Evolutionary conservation across 1,140 invertebrate species (phyloP), one percentile per base, ranked within the genome.

Genomic region (Trichomalopsis sarcophagae): DNA sequence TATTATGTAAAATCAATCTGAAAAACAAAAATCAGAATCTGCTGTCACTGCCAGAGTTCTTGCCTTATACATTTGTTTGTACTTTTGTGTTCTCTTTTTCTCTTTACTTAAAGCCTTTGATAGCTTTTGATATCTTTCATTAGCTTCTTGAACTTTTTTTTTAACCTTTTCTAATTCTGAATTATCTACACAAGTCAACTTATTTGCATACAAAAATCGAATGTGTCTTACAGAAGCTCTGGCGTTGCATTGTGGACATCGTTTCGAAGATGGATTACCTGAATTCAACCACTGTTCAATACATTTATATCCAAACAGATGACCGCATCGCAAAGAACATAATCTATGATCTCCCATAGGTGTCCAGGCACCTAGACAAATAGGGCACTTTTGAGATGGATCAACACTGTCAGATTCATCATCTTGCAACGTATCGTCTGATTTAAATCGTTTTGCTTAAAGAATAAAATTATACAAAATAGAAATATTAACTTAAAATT

Each of bases 161-260:
- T 80, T 6, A 84, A 44, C 66, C 71, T 86, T 81, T 27, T 96
- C 95, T 84, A 95, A 89, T 88, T 96, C 96, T 0, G 93, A 91
- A 13, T 95, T 96, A 90, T 97, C 96, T 30, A 96, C 88, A 27
- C 94, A 94, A 86, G 94, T 89, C 6, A 96, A 84, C 81, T 94
- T 94, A 86, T 94, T 95, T 1, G 95, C 95, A 92, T 95, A 97
- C 6, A 98, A 94, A 74, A 95, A 94, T n/a, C 97, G 91, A 78
- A 99, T 95, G 89, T 99, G 97, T 87, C 94, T 95, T 21, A 94
- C 89, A 9, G 92, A 90, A 0, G 97, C 96, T 92, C 95, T 96
- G n/a, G 94, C 94, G 91, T 99, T 99, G 90, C 98, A 99, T 75
- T 97, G 97, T 0, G 98, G 98, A 92, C 98, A 99, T 78, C 94